These are phyloP conservation scores for Hirundo rustica DNA, from an alignment of 2,797 vertebrate species.

Conservation along the genomic window DNA sequence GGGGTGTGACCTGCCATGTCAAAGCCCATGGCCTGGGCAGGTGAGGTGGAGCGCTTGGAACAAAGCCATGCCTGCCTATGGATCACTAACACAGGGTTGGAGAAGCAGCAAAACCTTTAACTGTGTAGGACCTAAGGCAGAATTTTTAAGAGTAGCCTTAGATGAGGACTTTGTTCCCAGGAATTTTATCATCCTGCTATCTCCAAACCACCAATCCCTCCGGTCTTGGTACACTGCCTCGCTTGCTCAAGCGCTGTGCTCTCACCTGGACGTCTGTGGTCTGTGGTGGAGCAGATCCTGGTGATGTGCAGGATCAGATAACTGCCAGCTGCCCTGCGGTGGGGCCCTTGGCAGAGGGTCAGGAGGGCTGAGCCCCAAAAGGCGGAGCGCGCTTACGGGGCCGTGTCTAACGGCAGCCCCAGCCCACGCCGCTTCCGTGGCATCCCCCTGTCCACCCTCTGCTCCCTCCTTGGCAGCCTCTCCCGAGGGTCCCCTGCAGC, in stretches of 20 bases:
- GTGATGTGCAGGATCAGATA: neutral
- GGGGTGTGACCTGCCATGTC: neutral
- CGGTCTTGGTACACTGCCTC: rapidly evolving
- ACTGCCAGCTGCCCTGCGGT: neutral
- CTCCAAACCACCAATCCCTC: neutral
- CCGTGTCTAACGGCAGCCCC: neutral
- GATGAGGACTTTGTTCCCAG: neutral
- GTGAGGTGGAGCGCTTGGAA: neutral
- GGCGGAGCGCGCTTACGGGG: rapidly evolving
- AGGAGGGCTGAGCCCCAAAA: neutral
- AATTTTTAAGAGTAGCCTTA: neutral
- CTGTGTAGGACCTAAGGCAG: neutral
- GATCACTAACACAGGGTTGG: neutral
- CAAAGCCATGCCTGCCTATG: neutral
- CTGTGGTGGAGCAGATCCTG: neutral
- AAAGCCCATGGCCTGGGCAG: neutral
- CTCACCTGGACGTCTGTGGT: neutral
- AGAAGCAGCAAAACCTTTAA: neutral
- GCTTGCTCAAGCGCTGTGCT: rapidly evolving
- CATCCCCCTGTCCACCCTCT: rapidly evolving
- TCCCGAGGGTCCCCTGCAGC: rapidly evolving
- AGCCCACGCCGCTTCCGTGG: rapidly evolving
- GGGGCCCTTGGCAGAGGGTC: neutral
- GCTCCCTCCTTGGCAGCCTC: neutral
- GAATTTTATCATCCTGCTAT: neutral